A percentile compares a stretch with the other conserved stretches of the same genome.
Conservation (phyloP, 2,888 invertebrate genomes). For the Coelopa pilipes region DNA sequence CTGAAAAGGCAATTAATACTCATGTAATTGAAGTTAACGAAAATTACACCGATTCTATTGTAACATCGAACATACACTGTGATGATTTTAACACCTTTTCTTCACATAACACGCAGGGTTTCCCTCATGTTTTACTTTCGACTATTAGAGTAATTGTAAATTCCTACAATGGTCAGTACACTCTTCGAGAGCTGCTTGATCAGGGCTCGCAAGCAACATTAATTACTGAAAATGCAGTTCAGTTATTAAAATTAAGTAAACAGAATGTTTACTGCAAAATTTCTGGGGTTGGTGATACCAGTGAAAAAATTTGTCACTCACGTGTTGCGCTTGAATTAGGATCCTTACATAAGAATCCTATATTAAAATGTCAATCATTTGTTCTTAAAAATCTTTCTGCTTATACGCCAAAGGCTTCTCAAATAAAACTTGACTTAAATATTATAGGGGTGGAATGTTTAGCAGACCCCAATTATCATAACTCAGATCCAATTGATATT, state of each 20-base stretch:
- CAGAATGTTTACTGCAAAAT: slow-evolving; percentile 9
- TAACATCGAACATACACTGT: neutral
- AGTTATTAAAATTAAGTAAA: slow-evolving; percentile 2
- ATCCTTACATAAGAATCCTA: neutral
- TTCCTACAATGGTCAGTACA: neutral
- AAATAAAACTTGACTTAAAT: no score
- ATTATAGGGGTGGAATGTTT: neutral
- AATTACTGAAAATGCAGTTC: slow-evolving; percentile 9
- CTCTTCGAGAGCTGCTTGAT: slow-evolving; percentile 1
- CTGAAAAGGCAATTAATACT: neutral
- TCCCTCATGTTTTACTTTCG: slow-evolving; percentile 1
- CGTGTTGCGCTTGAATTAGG: neutral
- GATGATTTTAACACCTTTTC: neutral
- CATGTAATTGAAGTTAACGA: neutral
- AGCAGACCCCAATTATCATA: slow-evolving; percentile 32
- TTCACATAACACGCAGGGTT: neutral
- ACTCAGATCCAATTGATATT: slow-evolving; percentile 32
- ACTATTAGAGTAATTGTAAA: neutral
- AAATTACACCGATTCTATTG: neutral
- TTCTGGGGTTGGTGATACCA: neutral
- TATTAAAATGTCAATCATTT: neutral
- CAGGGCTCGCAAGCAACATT: slow-evolving; percentile 13
- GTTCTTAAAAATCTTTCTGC: neutral
- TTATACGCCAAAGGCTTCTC: neutral
- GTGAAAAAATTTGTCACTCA: neutral